Conservation (phyloP, 2,113 vertebrate genomes). For the Globicephala melas region DNA sequence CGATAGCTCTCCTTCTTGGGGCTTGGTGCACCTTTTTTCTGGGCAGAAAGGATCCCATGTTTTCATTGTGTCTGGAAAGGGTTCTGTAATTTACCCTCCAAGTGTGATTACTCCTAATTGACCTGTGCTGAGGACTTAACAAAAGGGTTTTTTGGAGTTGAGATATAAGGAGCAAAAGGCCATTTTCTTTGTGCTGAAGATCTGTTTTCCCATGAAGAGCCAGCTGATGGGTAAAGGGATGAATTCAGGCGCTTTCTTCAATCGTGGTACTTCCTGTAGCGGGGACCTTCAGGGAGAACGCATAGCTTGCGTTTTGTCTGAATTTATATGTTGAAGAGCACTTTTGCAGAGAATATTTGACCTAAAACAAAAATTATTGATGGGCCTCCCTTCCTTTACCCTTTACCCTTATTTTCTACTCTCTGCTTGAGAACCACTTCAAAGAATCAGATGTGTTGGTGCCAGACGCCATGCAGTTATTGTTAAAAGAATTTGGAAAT, state of each 20-base stretch:
- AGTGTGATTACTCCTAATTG: neutral
- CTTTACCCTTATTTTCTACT: conserved; percentile 35
- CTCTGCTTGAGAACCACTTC: conserved; percentile 80
- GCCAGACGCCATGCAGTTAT: conserved; percentile 82
- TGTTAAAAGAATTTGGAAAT: conserved; percentile 84
- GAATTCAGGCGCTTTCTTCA: neutral
- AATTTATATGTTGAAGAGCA: neutral
- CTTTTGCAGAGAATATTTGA: conserved; percentile 43
- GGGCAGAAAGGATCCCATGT: neutral
- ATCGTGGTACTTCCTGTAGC: neutral
- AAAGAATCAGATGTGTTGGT: conserved; percentile 85
- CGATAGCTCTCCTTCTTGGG: neutral
- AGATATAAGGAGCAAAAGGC: neutral
- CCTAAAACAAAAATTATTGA: conserved; percentile 43
- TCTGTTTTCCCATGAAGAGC: neutral
- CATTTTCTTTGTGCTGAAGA: neutral
- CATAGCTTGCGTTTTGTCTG: neutral
- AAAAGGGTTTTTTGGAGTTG: neutral
- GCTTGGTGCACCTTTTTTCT: neutral
- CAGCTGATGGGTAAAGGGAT: neutral
- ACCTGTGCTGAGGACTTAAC: neutral
- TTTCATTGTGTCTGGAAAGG: neutral
- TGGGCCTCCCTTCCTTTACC: conserved; percentile 53
- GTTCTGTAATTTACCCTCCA: neutral
- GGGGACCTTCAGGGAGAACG: neutral